Evolutionary conservation across 53 echinoderm and acorn worm species (phyloP).

Genomic region (Echinometra lucunter): DNA sequence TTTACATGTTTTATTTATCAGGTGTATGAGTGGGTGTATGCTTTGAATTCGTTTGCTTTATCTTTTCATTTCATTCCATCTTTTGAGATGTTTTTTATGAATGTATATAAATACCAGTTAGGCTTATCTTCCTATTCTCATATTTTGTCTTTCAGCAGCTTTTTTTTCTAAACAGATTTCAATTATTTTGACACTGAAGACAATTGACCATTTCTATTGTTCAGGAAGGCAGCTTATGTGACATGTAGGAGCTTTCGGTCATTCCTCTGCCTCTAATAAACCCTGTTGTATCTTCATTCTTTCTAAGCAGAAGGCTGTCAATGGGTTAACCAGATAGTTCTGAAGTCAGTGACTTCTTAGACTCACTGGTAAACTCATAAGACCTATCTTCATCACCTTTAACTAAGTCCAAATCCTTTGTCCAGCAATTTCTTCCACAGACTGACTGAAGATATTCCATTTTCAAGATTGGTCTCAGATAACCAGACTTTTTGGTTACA

Average conservation of each 20-base stretch:
- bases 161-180: neutral
- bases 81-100: neutral
- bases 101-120: neutral
- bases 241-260: neutral
- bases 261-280: neutral
- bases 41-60: neutral
- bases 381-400: conserved; percentile 3
- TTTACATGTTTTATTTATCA: neutral
- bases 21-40: neutral
- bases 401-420: conserved; percentile 33
- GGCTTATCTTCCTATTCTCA: neutral
- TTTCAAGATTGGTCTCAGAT: neutral
- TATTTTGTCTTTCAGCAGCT: neutral
- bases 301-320: neutral
- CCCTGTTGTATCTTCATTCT: neutral
- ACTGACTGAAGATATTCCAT: conserved; percentile 8
- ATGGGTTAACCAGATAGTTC: conserved; percentile 8
- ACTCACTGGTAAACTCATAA: conserved; percentile 39
- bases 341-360: conserved; percentile 41
- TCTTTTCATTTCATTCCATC: neutral
- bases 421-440: conserved; percentile 7
- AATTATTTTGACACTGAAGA: neutral
- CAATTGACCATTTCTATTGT: neutral
- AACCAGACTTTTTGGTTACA: neutral
- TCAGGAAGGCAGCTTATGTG: neutral